Base-by-base conservation (phyloP, 1,140 invertebrate species). In the Nymphalis io region DNA sequence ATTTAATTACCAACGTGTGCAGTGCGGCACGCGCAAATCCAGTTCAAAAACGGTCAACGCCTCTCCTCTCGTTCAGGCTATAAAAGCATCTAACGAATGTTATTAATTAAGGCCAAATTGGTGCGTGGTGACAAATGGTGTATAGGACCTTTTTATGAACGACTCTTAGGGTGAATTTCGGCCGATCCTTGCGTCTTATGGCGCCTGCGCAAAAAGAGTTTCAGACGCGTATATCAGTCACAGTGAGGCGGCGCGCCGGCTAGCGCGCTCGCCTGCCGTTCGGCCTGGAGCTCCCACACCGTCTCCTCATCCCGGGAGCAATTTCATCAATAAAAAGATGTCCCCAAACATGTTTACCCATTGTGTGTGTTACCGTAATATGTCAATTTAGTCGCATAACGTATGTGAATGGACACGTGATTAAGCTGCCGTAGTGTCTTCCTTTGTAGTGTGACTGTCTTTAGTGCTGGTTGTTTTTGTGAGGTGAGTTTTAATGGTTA, bases 1-100 rank as follows among this genome's bases (percentile, higher is more conserved):
- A 88, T 90, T 90, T 90, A 89, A 90, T 89, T 88, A 89, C 84
- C 82, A 83, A 79, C 84, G 89, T 90, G 86, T 91, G 89, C 89
- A 91, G 87, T 91, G 87, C 89, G 89, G 85, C 86, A 89, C 85
- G 79, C 84, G 84, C 80, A 80, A 58, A 78, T 18, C 65, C 12
- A 61, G 55, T 48, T 15, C 11, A 39, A 48, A 84, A 84, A 75
- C 38, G 65, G 33, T 51, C 38, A 21, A 80, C 67, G 55, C 20
- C 21, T 2, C 16, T 10, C 6, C 18, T 15, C n/a, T 1, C 15
- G 12, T 11, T 8, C 60, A 69, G 3, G 2, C 18, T 0, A 78
- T 74, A 76, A 59, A 57, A 15, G 23, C 12, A n/a, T 58, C 65
- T 59, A 15, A 78, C 48, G 39, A 4, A 0, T 1, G 10, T 23